Conservation (phyloP, 2,797 vertebrate genomes). For the Ibycter americanus region DNA sequence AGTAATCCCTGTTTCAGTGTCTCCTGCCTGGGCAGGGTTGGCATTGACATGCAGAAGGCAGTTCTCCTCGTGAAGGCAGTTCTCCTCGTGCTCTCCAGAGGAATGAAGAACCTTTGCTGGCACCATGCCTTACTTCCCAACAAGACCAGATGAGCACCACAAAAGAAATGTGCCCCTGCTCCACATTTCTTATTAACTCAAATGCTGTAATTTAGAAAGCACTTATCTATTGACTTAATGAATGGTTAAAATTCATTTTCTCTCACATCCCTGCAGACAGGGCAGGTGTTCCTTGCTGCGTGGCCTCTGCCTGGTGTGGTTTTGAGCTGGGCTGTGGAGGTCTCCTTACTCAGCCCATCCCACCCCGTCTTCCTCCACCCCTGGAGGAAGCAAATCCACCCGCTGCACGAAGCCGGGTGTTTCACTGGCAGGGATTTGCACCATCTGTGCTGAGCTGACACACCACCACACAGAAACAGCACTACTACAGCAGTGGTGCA, state of each 20-base stretch:
- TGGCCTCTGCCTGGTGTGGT: background rate
- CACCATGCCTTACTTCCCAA: background rate
- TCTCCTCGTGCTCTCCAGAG: rapidly evolving
- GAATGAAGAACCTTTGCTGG: background rate
- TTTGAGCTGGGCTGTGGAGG: background rate
- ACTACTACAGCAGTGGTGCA: background rate
- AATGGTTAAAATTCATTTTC: background rate
- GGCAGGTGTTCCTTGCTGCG: background rate
- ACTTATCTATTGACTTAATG: background rate
- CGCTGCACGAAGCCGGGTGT: rapidly evolving
- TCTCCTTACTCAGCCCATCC: background rate
- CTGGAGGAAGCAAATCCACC: background rate
- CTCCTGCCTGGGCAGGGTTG: background rate
- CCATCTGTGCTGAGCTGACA: background rate
- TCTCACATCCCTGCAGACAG: background rate
- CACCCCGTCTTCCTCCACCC: background rate
- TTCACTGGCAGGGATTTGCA: background rate
- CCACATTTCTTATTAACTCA: background rate
- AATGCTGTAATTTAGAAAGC: background rate
- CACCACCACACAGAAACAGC: background rate
- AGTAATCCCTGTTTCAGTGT: background rate
- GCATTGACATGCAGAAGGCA: background rate
- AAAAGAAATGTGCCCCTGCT: background rate
- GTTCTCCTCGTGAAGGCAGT: rapidly evolving
- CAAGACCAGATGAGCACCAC: background rate